Conservation (phyloP, 2,113 vertebrate genomes). For the Chloroceryle aenea region DNA sequence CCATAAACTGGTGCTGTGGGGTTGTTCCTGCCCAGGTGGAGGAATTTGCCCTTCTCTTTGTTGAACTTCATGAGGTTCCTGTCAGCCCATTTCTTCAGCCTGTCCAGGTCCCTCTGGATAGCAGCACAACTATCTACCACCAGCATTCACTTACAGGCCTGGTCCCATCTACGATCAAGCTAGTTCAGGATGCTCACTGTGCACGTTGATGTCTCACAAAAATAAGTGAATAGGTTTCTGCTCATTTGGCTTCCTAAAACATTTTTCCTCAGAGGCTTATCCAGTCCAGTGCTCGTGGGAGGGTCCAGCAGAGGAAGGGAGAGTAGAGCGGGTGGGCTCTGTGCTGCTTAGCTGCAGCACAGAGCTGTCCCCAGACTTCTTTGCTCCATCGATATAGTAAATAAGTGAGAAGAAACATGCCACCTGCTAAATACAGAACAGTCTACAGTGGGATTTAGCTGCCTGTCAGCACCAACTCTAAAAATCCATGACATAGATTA, state of each 20-base stretch:
- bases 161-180: not conserved
- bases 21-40: not conserved
- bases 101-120: not conserved
- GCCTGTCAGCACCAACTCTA: not conserved
- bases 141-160: not conserved
- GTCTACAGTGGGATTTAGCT: not conserved
- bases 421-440: too few species aligned
- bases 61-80: not conserved
- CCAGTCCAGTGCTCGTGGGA: not conserved
- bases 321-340: not conserved
- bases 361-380: not conserved
- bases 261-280: not conserved
- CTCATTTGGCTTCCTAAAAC: not conserved
- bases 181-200: not conserved
- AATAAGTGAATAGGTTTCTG: not conserved
- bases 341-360: not conserved
- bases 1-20: not conserved
- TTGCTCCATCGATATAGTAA: not conserved
- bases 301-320: not conserved
- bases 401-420: not conserved
- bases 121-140: not conserved
- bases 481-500: not conserved
- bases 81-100: not conserved
- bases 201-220: not conserved
- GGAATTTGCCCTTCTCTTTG: not conserved